Evolutionary conservation across 2,888 invertebrate genomes (phyloP), one percentile per base, ranked within the genome.

Genomic region (Ariolimax columbianus): DNA sequence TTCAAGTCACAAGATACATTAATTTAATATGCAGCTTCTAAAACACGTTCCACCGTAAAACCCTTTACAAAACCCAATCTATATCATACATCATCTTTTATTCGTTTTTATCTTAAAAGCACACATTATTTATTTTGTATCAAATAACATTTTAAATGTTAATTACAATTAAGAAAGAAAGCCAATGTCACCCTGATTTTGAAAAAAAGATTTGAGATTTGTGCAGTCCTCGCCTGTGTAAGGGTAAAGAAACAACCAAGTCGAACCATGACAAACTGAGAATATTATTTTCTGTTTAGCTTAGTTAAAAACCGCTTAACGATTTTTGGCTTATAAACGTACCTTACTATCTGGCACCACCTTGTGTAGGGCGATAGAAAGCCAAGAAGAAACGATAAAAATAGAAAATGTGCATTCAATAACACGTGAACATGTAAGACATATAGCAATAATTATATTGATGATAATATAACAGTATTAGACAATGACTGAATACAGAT

Each of bases 341-440:
- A 81, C 81, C 81, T 81, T 81, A 59, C 72, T 75, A 11, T 82
- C 75, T 59, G 82, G 82, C 43, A 75, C 82, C 55, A 82, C 82
- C 82, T 82, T 47, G 19, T n/a, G 4, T 30, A 33, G 17, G 47
- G 43, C 33, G 36, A 59, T 36, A 26, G 40, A 55, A 33, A 59
- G 75, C 40, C 30, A 38, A 40, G 59, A 59, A 66, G 47, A 17
- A 38, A 68, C 17, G 38, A 40, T n/a, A 80, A 40, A 55, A 47
- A 80, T 38, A 63, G 0, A 78, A 30, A n/a, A n/a, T 33, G 26
- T 38, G 38, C 36, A 78, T 59, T 63, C 33, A 14, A 66, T 66
- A 7, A 30, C 30, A 66, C 26, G 9, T 63, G 23, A 73, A 55
- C 23, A 55, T 55, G 38, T 19, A 26, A 82, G n/a, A n/a, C n/a